Base-by-base conservation (phyloP, 2,797 vertebrate genomes). In the Poeciliopsis gracilis region DNA sequence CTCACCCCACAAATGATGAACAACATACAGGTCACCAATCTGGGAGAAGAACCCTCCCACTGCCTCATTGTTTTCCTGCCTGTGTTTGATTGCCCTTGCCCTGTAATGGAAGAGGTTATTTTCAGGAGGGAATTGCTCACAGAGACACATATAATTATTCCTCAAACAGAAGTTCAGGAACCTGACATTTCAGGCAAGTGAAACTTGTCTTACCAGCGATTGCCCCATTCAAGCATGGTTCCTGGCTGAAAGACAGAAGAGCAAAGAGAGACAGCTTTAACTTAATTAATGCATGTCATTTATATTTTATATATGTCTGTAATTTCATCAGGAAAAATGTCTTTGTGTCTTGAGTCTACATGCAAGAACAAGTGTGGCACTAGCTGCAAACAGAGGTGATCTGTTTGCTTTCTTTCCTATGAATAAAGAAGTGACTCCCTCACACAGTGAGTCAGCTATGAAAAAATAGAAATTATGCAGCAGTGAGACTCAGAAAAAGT, bases 171-270 rank as follows among this genome's bases (percentile, higher is more conserved):
- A 11, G 23, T 28, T 30, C 5, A 75, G 9, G 28, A 1, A 61
- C 66, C 25, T 59, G 3, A 63, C 1, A 25, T 57, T 71, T 61
- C 13, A 57, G 71, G n/a, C n/a, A 78, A 38, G 61, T 53, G 4
- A 45, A 78, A 6, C 1, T 38, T 16, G 15, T 46, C 97, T 96
- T 87, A 99, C 98, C 98, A 99, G 91, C 97, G 97, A 91, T 99
- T 99, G 67, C 98, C 98, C 98, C 98, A 99, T 88, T 99, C 98
- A 0, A 99, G 96, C 98, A 99, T 99, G 78, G 98, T 99, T 78
- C 98, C 98, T 10, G 98, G 98, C 98, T 99, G 93, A 84, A 95
- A 97, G 28, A 61, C 69, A 69, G 5, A 28, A 79, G 63, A 67
- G 10, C 3, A 67, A 12, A 67, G 33, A 67, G 20, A 3, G 49